Evolutionary conservation across 1,140 invertebrate genomes (phyloP), one percentile per base, ranked within the genome.

Genomic region (Neuroterus valhalla): DNA sequence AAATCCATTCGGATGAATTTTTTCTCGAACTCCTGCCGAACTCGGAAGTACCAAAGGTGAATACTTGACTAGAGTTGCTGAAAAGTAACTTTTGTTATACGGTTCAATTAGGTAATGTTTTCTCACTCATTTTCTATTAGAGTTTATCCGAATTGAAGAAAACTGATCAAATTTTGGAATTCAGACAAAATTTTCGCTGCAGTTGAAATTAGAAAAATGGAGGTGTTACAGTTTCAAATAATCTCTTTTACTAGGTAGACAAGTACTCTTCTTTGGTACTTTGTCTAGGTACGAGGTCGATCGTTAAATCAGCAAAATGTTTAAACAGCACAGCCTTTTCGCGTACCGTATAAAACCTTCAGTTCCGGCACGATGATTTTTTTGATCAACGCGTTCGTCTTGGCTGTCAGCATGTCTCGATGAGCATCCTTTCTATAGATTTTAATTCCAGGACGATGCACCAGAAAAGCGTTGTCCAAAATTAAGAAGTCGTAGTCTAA

Each of bases 401-500:
- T 94, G 15, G 92, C 92, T 2, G 95, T 94, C 42, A 96, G 89
- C 79, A 93, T 91, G 26, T 95, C 95, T 26, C 96, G 88, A 72
- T 94, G 93, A 15, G 93, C 90, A 83, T 96, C 95, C 84, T 94
- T 95, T 82, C 94, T 94, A 82, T 93, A 93, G 31, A 94, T 92
- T 85, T 97, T 97, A 67, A 97, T 96, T 19, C 96, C 96, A 0
- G 96, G 96, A 74, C 95, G 94, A 88, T 97, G 96, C 3, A 96
- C 95, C 14, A 97, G 90, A 86, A 97, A 97, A 8, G 95, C 96
- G 86, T 97, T 97, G 88, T 97, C 95, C 79, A 98, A 84, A 79
- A 97, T 97, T 86, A 96, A 93, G 86, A 97, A 97, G 82, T 97
- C 96, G 84, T 97, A 97, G 87, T 97, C 94, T 82, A 96, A 89